Evolutionary conservation across 2,888 invertebrate species (phyloP).

Genomic region (Cryptosula pallasiana): DNA sequence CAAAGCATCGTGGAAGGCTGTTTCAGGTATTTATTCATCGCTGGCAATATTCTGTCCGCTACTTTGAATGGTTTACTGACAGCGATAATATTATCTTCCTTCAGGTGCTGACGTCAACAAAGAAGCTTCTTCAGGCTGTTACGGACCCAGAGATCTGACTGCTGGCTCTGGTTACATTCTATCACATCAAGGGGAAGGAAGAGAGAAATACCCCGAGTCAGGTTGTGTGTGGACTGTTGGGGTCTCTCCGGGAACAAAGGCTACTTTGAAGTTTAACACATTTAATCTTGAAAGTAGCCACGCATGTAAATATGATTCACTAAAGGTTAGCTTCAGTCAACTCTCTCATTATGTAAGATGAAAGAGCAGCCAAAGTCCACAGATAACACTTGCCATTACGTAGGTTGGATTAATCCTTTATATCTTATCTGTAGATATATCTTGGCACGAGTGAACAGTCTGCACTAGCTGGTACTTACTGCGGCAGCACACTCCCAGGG

Average conservation of each 20-base stretch:
- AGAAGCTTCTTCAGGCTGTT: conserved; percentile 4
- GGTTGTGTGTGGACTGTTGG: conserved; percentile 12
- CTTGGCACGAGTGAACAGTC: conserved; percentile 9
- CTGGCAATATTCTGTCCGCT: too few species aligned
- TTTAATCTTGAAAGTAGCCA: conserved; percentile 15
- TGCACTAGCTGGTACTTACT: neutral
- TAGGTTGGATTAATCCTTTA: too few species aligned
- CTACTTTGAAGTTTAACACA: neutral
- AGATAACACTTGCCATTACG: too few species aligned
- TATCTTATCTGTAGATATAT: conserved; percentile 19
- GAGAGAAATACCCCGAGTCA: neutral
- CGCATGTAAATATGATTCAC: conserved; percentile 13
- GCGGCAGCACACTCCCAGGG: neutral
- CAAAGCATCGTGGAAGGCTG: neutral
- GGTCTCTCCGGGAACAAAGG: neutral
- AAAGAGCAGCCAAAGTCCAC: too few species aligned
- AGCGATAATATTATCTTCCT: too few species aligned
- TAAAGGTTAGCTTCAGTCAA: conserved; percentile 18
- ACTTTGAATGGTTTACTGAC: too few species aligned
- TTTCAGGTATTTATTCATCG: conserved; percentile 6
- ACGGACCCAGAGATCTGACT: conserved; percentile 4
- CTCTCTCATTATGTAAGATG: too few species aligned
- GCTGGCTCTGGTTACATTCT: neutral
- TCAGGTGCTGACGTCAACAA: neutral
- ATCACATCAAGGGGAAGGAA: neutral